Percentiles rank a stretch among this genome's conserved stretches.
phyloP scores from a whole-genome alignment of 2,797 vertebrate species.

The Sphaeramia orbicularis region DNA sequence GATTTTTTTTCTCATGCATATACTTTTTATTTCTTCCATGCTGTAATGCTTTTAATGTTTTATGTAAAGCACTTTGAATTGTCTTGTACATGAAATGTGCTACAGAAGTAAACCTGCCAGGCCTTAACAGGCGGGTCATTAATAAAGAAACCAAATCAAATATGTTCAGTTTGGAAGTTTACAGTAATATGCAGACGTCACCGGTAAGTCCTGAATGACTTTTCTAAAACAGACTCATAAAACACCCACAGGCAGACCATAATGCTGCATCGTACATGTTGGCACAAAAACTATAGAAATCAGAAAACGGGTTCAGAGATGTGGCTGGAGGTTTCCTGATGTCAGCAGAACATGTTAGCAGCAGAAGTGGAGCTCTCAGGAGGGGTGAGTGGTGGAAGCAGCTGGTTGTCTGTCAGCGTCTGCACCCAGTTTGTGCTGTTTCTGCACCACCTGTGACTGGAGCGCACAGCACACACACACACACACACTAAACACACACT shows the following conservation, averaged over 20 bases:
- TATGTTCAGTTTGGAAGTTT: background rate
- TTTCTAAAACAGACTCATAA: background rate
- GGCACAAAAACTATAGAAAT: slow-evolving; percentile 1
- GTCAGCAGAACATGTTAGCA: slow-evolving; percentile 55
- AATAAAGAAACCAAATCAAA: background rate
- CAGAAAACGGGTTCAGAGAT: slow-evolving; percentile 5
- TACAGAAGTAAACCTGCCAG: too few species aligned
- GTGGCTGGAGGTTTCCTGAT: slow-evolving; percentile 44
- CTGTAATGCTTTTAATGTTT: too few species aligned
- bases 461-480: slow-evolving; percentile 13
- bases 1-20: too few species aligned
- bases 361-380: slow-evolving; percentile 57
- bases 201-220: too few species aligned
- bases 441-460: slow-evolving; percentile 75
- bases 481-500: slow-evolving; percentile 32
- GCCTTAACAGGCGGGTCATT: background rate
- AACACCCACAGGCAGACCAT: slow-evolving; percentile 14
- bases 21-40: too few species aligned
- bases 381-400: slow-evolving; percentile 65
- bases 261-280: background rate
- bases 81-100: too few species aligned
- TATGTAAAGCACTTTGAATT: too few species aligned
- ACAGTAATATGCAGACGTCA: too few species aligned
- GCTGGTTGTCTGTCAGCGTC: slow-evolving; percentile 77
- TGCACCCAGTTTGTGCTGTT: slow-evolving; percentile 71